A percentile compares a stretch with the other conserved stretches of the same genome.
Conservation (phyloP, 2,888 invertebrate species). For the Gymnoscelis rufifasciata region DNA sequence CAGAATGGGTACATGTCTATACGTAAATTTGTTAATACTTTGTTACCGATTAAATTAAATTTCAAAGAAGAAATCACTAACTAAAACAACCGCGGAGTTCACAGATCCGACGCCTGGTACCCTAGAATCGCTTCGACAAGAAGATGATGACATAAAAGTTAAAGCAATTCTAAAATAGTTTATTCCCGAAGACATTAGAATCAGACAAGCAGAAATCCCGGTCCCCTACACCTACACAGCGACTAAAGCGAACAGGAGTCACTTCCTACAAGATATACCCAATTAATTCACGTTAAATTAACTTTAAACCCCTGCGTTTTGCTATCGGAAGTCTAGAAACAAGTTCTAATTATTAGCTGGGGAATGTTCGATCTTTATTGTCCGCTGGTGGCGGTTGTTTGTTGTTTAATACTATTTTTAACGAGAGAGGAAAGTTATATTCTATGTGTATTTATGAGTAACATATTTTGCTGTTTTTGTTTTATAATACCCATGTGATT, state of each 20-base stretch:
- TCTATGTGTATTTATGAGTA: too few species aligned
- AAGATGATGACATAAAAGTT: too few species aligned
- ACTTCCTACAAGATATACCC: constrained; percentile 61
- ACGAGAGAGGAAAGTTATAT: too few species aligned
- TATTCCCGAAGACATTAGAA: constrained; percentile 3
- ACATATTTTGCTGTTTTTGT: too few species aligned
- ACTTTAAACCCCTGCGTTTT: constrained; percentile 47
- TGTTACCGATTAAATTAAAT: too few species aligned
- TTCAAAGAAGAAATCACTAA: too few species aligned
- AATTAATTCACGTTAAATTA: constrained; percentile 67
- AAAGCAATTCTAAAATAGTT: background rate
- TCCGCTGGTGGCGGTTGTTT: constrained; percentile 38
- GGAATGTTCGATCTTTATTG: constrained; percentile 75
- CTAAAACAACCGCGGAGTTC: too few species aligned
- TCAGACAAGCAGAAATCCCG: constrained; percentile 9
- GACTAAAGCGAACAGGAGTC: constrained; percentile 14
- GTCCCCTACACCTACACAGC: constrained; percentile 18
- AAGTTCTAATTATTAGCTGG: constrained; percentile 68
- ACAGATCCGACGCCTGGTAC: too few species aligned
- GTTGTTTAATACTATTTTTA: background rate
- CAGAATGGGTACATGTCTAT: too few species aligned
- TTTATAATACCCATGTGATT: too few species aligned
- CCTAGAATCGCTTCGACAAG: too few species aligned
- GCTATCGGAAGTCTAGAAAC: constrained; percentile 56
- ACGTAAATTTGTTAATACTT: too few species aligned